Percentiles rank a stretch among this genome's conserved stretches.
Evolutionary conservation across 92 coral and sea anemone species (phyloP).

Genomic region (Zoanthus sociatus): DNA sequence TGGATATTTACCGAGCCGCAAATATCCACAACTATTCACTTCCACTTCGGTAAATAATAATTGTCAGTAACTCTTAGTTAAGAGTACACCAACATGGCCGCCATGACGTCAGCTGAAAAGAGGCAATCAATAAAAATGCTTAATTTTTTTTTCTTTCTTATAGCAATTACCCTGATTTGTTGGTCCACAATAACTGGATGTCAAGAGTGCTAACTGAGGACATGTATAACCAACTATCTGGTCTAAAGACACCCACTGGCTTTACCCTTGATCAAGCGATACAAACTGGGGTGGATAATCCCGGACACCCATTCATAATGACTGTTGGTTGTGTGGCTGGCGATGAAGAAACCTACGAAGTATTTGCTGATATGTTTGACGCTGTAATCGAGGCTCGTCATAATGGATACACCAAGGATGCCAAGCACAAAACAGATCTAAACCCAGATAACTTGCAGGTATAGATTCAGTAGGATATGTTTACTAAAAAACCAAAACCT

Average conservation of each 20-base stretch:
- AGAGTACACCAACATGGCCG: no score
- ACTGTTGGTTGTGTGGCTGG: constrained; percentile 97
- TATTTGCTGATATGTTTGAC: constrained; percentile 80
- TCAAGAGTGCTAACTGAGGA: constrained; percentile 77
- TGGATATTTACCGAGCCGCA: no score
- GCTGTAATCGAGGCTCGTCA: constrained; percentile 91
- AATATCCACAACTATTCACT: no score
- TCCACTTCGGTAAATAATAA: no score
- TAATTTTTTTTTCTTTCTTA: neutral
- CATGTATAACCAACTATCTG: constrained; percentile 65
- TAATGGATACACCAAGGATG: constrained; percentile 81
- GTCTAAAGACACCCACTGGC: constrained; percentile 81
- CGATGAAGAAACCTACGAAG: constrained; percentile 84
- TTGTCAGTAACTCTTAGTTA: no score
- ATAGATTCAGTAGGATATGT: neutral
- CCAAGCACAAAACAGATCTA: constrained; percentile 85
- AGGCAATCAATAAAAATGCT: no score
- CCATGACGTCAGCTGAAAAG: no score
- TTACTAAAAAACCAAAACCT: neutral
- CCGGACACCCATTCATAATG: constrained; percentile 91
- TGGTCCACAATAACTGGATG: constrained; percentile 90
- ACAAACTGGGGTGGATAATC: constrained; percentile 94
- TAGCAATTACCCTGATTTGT: constrained; percentile 78
- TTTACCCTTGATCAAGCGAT: constrained; percentile 84
- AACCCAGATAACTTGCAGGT: constrained; percentile 74